These are phyloP conservation scores for Muscicapa striata DNA, from an alignment of 2,797 vertebrate species.

Conservation along the genomic window DNA sequence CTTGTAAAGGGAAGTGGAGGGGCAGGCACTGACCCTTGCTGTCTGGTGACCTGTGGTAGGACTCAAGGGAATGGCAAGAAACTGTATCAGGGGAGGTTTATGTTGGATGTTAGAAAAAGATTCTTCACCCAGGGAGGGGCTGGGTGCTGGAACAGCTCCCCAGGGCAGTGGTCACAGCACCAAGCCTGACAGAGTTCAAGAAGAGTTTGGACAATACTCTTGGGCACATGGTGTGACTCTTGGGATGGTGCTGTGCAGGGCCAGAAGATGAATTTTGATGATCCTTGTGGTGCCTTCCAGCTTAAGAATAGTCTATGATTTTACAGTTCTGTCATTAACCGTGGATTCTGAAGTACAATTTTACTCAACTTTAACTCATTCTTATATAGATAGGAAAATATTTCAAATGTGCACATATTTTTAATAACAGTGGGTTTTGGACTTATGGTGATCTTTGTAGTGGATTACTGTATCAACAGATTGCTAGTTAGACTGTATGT, in stretches of 20 bases:
- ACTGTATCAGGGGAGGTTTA: not conserved
- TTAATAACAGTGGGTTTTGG: not conserved
- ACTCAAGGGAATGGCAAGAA: not conserved
- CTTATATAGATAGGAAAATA: not conserved
- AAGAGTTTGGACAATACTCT: not conserved
- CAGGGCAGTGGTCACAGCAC: not conserved
- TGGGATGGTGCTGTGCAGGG: not conserved
- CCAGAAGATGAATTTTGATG: not conserved
- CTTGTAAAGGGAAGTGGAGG: not conserved
- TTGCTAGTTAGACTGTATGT: not conserved
- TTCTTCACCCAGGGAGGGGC: not conserved
- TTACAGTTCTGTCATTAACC: not conserved
- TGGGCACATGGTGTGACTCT: fast-evolving
- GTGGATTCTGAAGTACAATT: not conserved
- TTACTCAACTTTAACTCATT: not conserved
- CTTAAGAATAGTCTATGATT: not conserved
- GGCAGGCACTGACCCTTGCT: not conserved
- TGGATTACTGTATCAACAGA: not conserved
- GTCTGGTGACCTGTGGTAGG: no score
- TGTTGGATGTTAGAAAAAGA: no score
- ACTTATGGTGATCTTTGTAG: not conserved
- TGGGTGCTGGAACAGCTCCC: not conserved
- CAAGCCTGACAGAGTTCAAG: not conserved
- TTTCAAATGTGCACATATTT: not conserved
- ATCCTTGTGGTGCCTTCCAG: not conserved